Evolutionary conservation across 2,113 vertebrate species (phyloP), one percentile per base, ranked within the genome.

Genomic region (Lutjanus erythropterus): DNA sequence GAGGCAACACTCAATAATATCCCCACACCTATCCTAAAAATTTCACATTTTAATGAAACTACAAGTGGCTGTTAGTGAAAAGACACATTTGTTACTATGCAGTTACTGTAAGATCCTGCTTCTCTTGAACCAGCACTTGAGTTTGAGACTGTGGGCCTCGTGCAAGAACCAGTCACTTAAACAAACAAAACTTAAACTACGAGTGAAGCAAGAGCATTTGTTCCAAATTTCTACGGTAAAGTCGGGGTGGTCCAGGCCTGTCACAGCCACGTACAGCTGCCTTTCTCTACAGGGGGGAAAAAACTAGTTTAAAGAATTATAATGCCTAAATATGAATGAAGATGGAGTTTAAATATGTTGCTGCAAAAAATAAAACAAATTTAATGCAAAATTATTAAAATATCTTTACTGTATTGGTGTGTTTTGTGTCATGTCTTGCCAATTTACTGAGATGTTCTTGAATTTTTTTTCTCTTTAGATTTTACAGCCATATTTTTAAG

Each of bases 91-190:
- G 67, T 82, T 80, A 33, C 39, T 5, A 73, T 23, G 47, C 44
- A 39, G 27, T 49, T 64, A 37, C 25, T 52, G 27, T 5, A n/a
- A 66, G 23, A 21, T 49, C 39, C 61, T 37, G 66, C 29, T 81
- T 46, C 5, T 79, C 62, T 42, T 50, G n/a, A 53, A 75, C n/a
- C 71, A 67, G 67, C 39, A 74, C 23, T 53, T 41, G 10, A 75
- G 33, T 55, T 31, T 53, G 5, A 71, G 47, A 75, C 41, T 52
- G 25, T 66, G 66, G 41, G 61, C 73, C 77, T 58, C 41, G 50
- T 71, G 74, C 65, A 82, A 87, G 47, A 86, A 78, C 19, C 35
- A 53, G 1, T 62, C 3, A 47, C 37, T 7, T 27, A 16, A 61
- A 41, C 0, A 61, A 15, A 59, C 59, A 23, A 1, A 18, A 61